These are phyloP conservation scores for Plodia interpunctella DNA, from an alignment of 1,140 invertebrate genomes.

Conservation along the genomic window DNA sequence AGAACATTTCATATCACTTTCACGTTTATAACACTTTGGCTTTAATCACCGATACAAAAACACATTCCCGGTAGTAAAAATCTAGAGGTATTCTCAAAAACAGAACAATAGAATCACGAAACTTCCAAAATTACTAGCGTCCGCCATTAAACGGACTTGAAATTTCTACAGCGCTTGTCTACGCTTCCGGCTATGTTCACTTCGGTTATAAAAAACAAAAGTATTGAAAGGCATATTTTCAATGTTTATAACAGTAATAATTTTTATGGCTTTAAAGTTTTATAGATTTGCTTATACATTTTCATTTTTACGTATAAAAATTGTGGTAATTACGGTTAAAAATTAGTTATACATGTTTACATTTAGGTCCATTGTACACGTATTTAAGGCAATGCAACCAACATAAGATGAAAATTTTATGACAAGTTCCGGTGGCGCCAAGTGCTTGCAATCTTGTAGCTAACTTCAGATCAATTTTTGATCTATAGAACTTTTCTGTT, in stretches of 20 bases:
- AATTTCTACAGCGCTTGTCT: constrained; percentile 69
- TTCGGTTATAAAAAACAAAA: constrained; percentile 63
- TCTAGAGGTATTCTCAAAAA: constrained; percentile 51
- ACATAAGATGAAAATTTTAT: constrained; percentile 30
- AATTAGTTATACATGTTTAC: constrained; percentile 65
- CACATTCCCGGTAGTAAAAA: constrained; percentile 50
- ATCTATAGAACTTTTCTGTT: too few relatives aligned
- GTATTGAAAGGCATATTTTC: constrained; percentile 21
- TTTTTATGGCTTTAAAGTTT: not conserved
- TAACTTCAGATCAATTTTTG: constrained; percentile 31
- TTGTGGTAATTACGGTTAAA: not conserved
- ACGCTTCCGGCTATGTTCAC: constrained; percentile 73
- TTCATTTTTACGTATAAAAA: not conserved
- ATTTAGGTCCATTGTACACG: constrained; percentile 70
- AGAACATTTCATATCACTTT: constrained; percentile 71
- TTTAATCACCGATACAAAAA: constrained; percentile 53
- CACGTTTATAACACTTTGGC: constrained; percentile 59
- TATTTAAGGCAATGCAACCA: constrained; percentile 65
- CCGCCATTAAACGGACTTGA: constrained; percentile 75
- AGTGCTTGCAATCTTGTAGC: constrained; percentile 30
- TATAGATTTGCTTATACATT: not conserved
- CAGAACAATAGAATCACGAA: constrained; percentile 76
- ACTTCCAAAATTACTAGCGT: constrained; percentile 76
- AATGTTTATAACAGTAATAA: not conserved
- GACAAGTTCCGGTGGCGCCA: constrained; percentile 68